Evolutionary conservation across 2,113 vertebrate species (phyloP).

Genomic region (Macquaria australasica): DNA sequence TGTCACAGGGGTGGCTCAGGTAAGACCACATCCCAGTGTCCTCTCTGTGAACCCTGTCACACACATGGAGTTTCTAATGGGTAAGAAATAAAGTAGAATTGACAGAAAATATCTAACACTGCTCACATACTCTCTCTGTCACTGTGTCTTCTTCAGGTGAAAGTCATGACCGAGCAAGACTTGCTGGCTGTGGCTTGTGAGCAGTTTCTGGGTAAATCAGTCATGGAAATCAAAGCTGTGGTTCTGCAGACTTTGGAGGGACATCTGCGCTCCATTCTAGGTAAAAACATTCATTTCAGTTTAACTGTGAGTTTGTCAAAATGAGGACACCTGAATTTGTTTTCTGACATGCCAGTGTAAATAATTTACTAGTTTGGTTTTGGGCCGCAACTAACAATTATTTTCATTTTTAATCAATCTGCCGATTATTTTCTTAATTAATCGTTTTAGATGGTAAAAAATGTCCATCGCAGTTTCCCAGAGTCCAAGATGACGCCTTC

Average conservation of each 20-base stretch:
- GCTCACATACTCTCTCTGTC: background rate
- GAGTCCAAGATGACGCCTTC: background rate
- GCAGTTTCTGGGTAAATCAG: conserved; percentile 95
- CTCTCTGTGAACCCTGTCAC: background rate
- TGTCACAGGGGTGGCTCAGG: conserved; percentile 98
- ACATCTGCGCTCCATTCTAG: conserved; percentile 95
- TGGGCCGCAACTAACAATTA: background rate
- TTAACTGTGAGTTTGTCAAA: background rate
- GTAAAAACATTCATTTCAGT: conserved; percentile 70
- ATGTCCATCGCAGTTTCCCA: background rate
- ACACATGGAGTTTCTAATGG: background rate
- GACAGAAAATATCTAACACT: no score
- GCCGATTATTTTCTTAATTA: background rate
- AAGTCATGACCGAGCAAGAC: conserved; percentile 94
- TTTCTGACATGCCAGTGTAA: background rate
- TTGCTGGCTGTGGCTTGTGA: conserved; percentile 93
- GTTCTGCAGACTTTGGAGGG: conserved; percentile 95
- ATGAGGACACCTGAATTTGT: background rate
- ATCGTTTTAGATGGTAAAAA: background rate
- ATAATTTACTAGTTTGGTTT: background rate
- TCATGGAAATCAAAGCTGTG: conserved; percentile 93
- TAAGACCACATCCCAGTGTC: conserved; percentile 81
- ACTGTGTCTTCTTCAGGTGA: conserved; percentile 85
- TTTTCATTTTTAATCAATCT: background rate
- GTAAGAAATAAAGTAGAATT: no score